A percentile compares a stretch with the other conserved stretches of the same genome.
phyloP scores from a whole-genome alignment of 2,888 invertebrate genomes.

The Synergus umbraculus region DNA sequence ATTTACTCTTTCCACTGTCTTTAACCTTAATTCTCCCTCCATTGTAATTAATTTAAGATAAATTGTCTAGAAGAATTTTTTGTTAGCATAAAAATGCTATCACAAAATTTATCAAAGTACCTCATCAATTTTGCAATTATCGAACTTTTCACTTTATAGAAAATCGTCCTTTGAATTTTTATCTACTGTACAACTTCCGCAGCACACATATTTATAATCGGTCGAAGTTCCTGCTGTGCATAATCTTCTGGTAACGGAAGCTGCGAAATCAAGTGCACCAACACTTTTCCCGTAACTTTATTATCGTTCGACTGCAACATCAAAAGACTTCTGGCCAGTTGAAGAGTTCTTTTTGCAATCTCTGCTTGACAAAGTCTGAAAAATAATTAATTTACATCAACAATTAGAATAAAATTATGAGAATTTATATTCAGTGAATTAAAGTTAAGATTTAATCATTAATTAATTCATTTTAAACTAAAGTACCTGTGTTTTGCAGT shows the following conservation, averaged over 20 bases:
- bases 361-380: conserved; percentile 80
- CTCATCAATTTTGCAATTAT: not conserved
- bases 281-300: conserved; percentile 64
- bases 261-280: conserved; percentile 78
- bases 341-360: conserved; percentile 80
- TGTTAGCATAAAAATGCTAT: conserved; percentile 18
- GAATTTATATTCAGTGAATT: not conserved
- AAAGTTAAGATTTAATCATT: not conserved
- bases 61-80: not conserved
- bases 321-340: conserved; percentile 78
- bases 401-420: not conserved
- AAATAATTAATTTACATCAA: conserved; percentile 41
- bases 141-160: not conserved
- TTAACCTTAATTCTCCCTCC: not conserved
- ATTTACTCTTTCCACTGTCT: conserved; percentile 6
- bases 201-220: conserved; percentile 59
- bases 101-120: not conserved
- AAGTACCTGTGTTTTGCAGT: conserved; percentile 79
- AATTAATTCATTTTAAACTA: conserved; percentile 7
- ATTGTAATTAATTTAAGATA: conserved; percentile 3
- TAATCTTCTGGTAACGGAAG: conserved; percentile 82
- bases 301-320: conserved; percentile 70
- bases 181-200: conserved; percentile 12
- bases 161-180: not conserved
- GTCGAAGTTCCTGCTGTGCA: conserved; percentile 78